A percentile compares a stretch with the other conserved stretches of the same genome.
Conservation (phyloP, 2,797 vertebrate species). For the Sebastes iracundus region DNA sequence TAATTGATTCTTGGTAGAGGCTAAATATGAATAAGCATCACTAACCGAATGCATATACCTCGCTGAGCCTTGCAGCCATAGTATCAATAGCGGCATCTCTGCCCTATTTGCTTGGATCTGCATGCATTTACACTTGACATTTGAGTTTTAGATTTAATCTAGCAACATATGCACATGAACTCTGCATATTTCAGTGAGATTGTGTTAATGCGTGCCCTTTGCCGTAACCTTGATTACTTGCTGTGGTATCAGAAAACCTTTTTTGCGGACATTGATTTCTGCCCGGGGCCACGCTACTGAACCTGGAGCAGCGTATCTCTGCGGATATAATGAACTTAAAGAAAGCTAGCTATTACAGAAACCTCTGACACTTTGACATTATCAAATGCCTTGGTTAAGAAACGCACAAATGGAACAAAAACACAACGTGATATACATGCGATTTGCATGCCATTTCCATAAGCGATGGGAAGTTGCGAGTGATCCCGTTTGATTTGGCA, state of each 20-base stretch:
- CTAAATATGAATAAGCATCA: conserved; percentile 11
- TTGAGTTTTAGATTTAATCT: conserved; percentile 79
- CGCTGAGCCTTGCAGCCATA: conserved; percentile 23
- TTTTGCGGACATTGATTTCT: conserved; percentile 82
- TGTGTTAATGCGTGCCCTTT: conserved; percentile 79
- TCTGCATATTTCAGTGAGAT: conserved; percentile 75
- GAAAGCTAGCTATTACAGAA: conserved; percentile 71
- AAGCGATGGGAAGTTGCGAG: conserved; percentile 39
- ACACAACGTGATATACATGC: conserved; percentile 45
- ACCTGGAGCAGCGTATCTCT: conserved; percentile 72
- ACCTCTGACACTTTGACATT: conserved; percentile 82
- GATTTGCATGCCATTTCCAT: conserved; percentile 73
- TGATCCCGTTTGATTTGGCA: conserved; percentile 10
- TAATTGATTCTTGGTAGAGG: background rate
- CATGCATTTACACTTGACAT: conserved; percentile 80
- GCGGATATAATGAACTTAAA: conserved; percentile 77
- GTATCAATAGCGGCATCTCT: conserved; percentile 51
- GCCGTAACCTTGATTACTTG: conserved; percentile 79
- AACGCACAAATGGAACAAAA: conserved; percentile 59
- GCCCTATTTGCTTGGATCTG: conserved; percentile 64
- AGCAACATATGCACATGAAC: conserved; percentile 75
- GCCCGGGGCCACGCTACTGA: conserved; percentile 72
- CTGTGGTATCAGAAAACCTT: conserved; percentile 72
- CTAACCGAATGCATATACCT: conserved; percentile 24
- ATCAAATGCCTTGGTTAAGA: conserved; percentile 75